Evolutionary conservation across 2,797 vertebrate genomes (phyloP), one percentile per base, ranked within the genome.

Genomic region (Coreius guichenoti): DNA sequence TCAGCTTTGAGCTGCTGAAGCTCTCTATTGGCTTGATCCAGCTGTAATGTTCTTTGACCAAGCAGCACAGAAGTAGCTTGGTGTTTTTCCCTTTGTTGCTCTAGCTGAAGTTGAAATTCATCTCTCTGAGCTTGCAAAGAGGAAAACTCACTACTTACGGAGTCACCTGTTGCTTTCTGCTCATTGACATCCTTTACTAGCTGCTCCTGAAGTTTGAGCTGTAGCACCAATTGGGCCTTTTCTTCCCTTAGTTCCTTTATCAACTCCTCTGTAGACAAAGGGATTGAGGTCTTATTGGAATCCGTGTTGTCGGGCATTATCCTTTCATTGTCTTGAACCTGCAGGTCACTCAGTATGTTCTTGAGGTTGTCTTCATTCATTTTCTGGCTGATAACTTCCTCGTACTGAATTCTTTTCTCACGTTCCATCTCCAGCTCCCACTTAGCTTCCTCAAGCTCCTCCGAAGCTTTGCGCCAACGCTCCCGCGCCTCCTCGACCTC

Each of bases 371-470:
- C 93, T 87, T 94, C 90, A 0, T 92, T 87, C 4, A 72, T 63
- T 86, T 92, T 94, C 73, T 91, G 72, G 80, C 73, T 91, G 39
- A 94, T 89, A 31, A 94, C 84, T 79, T 95, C 94, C 89, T 96
- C 94, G 1, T 88, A 76, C 1, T 33, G 75, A 73, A 87, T 88
- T 70, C 92, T 90, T 83, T 87, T 93, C 86, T 94, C 89, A n/a
- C 91, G 94, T 86, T 97, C 96, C 43, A 92, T 88, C 58, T 95
- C 91, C 77, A 96, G 92, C 82, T 96, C 90, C 75, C 85, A 91
- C 61, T 79, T 90, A 19, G 89, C 47, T 29, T 88, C 85, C 39
- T 86, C 90, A 31, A 96, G 93, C 65, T 96, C 96, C 61, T 94
- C 91, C 2, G 95, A 92, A 13, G 94, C 95, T 86, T 95, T 94